Conservation (phyloP, 2,113 vertebrate species). For the Serinus canaria region DNA sequence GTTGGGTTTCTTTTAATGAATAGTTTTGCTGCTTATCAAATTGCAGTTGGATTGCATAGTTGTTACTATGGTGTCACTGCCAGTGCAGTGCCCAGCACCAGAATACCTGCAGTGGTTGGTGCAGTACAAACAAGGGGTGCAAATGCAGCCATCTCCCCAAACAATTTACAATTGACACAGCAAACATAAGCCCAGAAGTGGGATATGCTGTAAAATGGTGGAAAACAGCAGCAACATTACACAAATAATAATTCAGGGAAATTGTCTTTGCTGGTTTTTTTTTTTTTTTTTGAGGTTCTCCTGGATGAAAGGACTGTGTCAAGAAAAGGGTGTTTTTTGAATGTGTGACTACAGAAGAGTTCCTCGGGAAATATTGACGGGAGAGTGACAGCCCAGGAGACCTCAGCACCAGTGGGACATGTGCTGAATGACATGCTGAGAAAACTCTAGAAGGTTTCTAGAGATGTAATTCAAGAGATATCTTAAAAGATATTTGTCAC, state of each 20-base stretch:
- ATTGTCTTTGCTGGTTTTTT: fast-evolving
- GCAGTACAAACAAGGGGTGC: neutral
- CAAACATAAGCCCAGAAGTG: neutral
- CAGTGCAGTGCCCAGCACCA: neutral
- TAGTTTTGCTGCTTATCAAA: neutral
- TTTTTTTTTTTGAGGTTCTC: fast-evolving
- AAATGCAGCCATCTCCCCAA: neutral
- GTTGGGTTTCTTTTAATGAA: neutral
- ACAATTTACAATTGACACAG: neutral
- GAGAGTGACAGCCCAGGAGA: neutral
- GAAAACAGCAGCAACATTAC: neutral
- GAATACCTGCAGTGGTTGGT: neutral
- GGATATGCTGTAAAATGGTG: neutral
- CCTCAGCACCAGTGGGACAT: neutral
- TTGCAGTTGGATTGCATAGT: neutral
- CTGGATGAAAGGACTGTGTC: neutral
- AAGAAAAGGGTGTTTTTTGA: neutral
- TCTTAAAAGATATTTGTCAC: neutral
- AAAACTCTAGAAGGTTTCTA: neutral
- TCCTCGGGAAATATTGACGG: neutral
- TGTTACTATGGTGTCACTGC: neutral
- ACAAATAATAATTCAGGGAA: neutral
- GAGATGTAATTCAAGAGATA: neutral
- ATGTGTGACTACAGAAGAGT: neutral
- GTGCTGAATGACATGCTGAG: neutral